These are phyloP conservation scores for Drosophila insularis DNA, from an alignment of 1,140 invertebrate species.

Conservation along the genomic window DNA sequence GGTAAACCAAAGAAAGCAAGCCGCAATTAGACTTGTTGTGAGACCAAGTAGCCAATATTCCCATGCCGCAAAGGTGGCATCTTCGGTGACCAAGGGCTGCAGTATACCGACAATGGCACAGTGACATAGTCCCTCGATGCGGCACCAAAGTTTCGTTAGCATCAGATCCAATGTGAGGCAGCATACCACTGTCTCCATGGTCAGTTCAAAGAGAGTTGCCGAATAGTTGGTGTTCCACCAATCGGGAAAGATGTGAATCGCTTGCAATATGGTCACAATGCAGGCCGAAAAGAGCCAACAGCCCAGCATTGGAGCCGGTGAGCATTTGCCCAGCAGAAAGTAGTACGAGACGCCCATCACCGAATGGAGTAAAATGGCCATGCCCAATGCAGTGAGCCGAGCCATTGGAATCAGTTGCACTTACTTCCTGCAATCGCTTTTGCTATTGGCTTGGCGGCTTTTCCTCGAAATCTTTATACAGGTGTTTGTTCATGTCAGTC, in stretches of 20 bases:
- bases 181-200: slow-evolving; percentile 49
- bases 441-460: not conserved
- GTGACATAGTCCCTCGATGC: slow-evolving; percentile 54
- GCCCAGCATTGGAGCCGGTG: slow-evolving; percentile 45
- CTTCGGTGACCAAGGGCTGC: slow-evolving; percentile 37
- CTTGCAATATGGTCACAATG: slow-evolving; percentile 47
- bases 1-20: slow-evolving; percentile 59
- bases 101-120: slow-evolving; percentile 58
- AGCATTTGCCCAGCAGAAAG: slow-evolving; percentile 34
- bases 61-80: slow-evolving; percentile 38
- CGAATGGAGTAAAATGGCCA: slow-evolving; percentile 56
- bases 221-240: not conserved
- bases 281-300: slow-evolving; percentile 63
- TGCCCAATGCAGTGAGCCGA: slow-evolving; percentile 41
- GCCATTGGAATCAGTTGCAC: slow-evolving; percentile 32
- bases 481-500: slow-evolving; percentile 9
- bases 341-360: slow-evolving; percentile 67
- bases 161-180: slow-evolving; percentile 55
- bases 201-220: slow-evolving; percentile 25
- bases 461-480: slow-evolving; percentile 2
- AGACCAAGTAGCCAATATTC: slow-evolving; percentile 56
- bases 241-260: slow-evolving; percentile 44
- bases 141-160: slow-evolving; percentile 60
- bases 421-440: not conserved
- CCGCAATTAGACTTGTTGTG: slow-evolving; percentile 49